Evolutionary conservation across 2,888 invertebrate species (phyloP).

Genomic region (Lasioglossum marginatum): DNA sequence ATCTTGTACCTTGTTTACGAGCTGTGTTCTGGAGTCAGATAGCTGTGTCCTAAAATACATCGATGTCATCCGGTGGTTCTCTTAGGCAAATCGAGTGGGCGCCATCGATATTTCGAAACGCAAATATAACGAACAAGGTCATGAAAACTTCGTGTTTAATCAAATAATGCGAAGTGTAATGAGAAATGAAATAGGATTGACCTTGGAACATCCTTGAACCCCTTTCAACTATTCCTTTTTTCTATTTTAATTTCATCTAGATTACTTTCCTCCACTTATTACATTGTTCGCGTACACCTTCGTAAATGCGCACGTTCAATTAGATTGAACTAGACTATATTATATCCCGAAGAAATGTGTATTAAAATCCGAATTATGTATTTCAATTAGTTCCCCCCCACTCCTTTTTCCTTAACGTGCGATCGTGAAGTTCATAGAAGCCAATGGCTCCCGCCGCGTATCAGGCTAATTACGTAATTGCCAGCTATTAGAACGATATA

Average conservation of each 20-base stretch:
- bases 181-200: not conserved
- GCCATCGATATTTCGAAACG: slow-evolving; percentile 1
- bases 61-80: not conserved
- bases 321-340: not conserved
- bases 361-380: not conserved
- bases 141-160: not conserved
- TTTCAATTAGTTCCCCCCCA: slow-evolving; percentile 5
- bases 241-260: not conserved
- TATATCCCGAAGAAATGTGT: not conserved
- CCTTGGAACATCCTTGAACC: not conserved
- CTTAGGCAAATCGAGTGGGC: not conserved
- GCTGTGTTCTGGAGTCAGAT: not conserved
- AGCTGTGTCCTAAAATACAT: not conserved
- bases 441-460: slow-evolving; percentile 10
- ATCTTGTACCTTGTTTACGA: not conserved
- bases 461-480: slow-evolving; percentile 57
- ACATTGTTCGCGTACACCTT: not conserved
- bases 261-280: not conserved
- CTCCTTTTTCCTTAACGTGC: not conserved
- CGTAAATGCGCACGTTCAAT: not conserved
- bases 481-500: slow-evolving; percentile 49
- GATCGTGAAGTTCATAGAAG: slow-evolving; percentile 40
- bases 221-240: not conserved
- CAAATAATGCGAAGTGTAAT: not conserved
- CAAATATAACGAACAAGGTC: not conserved